Evolutionary conservation across 2,113 vertebrate genomes (phyloP).

Genomic region (Camelus bactrianus): DNA sequence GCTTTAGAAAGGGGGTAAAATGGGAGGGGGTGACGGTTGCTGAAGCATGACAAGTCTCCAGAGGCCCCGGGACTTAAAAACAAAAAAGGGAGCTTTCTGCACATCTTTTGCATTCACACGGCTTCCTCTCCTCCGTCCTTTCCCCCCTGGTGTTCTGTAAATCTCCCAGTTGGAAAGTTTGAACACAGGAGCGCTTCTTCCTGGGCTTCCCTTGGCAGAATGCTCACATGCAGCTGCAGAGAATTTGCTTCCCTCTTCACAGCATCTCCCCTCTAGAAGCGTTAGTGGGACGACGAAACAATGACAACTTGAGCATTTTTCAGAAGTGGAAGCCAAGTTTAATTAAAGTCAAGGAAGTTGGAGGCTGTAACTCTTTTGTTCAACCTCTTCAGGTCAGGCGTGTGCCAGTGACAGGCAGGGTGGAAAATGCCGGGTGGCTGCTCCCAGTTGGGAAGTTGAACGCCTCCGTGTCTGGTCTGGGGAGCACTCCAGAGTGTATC

Average conservation of each 20-base stretch:
- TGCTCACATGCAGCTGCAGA: slow-evolving; percentile 72
- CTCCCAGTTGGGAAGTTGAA: slow-evolving; percentile 76
- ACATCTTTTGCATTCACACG: slow-evolving; percentile 35
- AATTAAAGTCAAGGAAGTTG: slow-evolving; percentile 86
- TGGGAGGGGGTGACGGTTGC: slow-evolving; percentile 52
- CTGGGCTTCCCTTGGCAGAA: slow-evolving; percentile 80
- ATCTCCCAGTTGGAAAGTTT: slow-evolving; percentile 79
- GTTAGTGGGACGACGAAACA: slow-evolving; percentile 82
- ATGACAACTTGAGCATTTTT: slow-evolving; percentile 83
- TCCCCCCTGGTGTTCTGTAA: slow-evolving; percentile 56
- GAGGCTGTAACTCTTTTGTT: slow-evolving; percentile 81
- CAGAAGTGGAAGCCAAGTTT: slow-evolving; percentile 84
- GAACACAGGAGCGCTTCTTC: slow-evolving; percentile 66
- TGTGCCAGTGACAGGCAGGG: slow-evolving; percentile 82
- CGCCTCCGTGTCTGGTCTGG: slow-evolving; percentile 80
- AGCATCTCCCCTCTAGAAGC: slow-evolving; percentile 81
- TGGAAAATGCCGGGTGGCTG: slow-evolving; percentile 81
- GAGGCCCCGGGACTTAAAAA: slow-evolving; percentile 36
- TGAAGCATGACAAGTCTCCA: slow-evolving; percentile 62
- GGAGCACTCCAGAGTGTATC: slow-evolving; percentile 79
- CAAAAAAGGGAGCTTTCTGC: slow-evolving; percentile 73
- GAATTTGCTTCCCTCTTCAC: slow-evolving; percentile 79
- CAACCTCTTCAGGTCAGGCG: slow-evolving; percentile 73
- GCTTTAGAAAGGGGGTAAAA: slow-evolving; percentile 67
- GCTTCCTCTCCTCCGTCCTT: slow-evolving; percentile 35